Evolutionary conservation across 2,888 invertebrate species (phyloP).

Genomic region (Gandaritis pyraliata): DNA sequence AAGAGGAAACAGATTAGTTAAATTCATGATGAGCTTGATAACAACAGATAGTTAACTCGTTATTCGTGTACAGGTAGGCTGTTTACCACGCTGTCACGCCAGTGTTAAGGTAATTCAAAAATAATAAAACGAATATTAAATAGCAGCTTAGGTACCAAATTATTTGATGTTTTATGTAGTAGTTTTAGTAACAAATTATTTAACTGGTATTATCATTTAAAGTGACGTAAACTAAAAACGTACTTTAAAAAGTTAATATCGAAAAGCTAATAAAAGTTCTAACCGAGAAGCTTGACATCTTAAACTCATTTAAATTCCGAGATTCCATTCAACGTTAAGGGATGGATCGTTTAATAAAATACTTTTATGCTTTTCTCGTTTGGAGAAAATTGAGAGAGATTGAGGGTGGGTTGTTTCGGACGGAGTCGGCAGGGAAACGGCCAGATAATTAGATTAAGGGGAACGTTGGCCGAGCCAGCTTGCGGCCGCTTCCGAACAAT

Average conservation of each 20-base stretch:
- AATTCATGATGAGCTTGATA: not conserved
- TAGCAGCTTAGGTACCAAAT: not conserved
- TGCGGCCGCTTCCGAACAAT: slow-evolving; percentile 68
- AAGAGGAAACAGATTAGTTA: slow-evolving; percentile 15
- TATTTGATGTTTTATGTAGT: too few species aligned
- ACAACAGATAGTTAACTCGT: slow-evolving; percentile 1
- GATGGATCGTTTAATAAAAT: slow-evolving; percentile 68
- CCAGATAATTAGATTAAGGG: slow-evolving; percentile 80
- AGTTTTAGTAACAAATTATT: too few species aligned
- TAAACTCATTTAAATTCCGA: slow-evolving; percentile 57
- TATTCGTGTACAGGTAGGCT: not conserved
- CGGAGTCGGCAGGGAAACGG: slow-evolving; percentile 72
- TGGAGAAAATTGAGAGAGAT: slow-evolving; percentile 64
- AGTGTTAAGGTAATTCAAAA: not conserved
- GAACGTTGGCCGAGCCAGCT: slow-evolving; percentile 67
- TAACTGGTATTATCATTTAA: too few species aligned
- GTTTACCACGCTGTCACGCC: not conserved
- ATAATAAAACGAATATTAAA: not conserved
- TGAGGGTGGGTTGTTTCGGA: slow-evolving; percentile 62
- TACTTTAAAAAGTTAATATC: not conserved
- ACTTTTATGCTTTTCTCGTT: slow-evolving; percentile 64
- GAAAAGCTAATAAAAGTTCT: slow-evolving; percentile 36
- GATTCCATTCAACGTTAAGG: slow-evolving; percentile 58
- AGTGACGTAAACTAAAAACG: too few species aligned
- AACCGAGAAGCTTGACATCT: slow-evolving; percentile 49